Evolutionary conservation across 1,140 invertebrate genomes (phyloP).

Genomic region (Bombus vancouverensis): DNA sequence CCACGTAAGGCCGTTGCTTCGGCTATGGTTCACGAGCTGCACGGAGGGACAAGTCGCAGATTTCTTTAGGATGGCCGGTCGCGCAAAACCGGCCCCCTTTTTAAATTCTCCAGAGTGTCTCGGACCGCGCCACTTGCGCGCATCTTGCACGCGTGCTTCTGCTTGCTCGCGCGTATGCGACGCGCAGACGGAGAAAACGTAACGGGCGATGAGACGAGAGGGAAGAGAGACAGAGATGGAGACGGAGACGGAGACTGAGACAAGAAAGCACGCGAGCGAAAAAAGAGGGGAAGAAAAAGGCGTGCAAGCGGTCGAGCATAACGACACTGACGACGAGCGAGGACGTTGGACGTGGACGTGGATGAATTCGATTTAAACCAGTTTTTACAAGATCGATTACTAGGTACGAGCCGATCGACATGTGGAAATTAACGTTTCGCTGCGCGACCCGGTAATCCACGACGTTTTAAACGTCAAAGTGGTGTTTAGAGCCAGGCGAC

Average conservation of each 20-base stretch:
- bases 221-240: background rate
- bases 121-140: conserved; percentile 27
- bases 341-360: conserved; percentile 2
- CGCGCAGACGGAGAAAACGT: conserved; percentile 51
- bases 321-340: conserved; percentile 6
- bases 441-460: conserved; percentile 13
- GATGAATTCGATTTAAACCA: conserved; percentile 54
- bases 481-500: background rate
- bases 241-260: background rate
- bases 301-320: conserved; percentile 27
- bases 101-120: conserved; percentile 38
- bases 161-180: conserved; percentile 5
- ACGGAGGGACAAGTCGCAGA: conserved; percentile 38
- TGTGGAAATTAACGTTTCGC: conserved; percentile 43
- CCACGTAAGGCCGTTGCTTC: background rate
- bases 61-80: conserved; percentile 35
- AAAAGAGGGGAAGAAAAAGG: background rate
- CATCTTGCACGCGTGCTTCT: conserved; percentile 45
- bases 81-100: conserved; percentile 44
- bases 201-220: conserved; percentile 14
- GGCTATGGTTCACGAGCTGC: conserved; percentile 23
- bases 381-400: conserved; percentile 50
- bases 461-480: conserved; percentile 11
- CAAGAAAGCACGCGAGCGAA: conserved; percentile 33
- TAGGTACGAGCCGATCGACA: conserved; percentile 32